These are phyloP conservation scores for Phrynosoma platyrhinos DNA, from an alignment of 2,113 vertebrate genomes.

Conservation along the genomic window DNA sequence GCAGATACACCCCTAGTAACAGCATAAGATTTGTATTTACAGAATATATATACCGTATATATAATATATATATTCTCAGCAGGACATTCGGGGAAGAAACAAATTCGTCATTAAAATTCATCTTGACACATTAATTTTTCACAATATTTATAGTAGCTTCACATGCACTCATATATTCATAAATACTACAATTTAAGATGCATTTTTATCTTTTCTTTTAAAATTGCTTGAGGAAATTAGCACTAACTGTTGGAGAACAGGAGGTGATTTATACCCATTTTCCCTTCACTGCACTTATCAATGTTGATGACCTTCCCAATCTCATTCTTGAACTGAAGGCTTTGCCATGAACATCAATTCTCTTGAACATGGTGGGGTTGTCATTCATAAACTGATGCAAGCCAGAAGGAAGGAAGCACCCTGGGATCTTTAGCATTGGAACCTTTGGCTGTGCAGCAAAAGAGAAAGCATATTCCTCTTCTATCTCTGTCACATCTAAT, in stretches of 20 bases:
- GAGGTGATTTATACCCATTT: constrained; percentile 5
- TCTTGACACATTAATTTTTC: constrained; percentile 16
- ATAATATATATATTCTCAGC: background rate
- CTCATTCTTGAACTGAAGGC: background rate
- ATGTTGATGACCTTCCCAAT: background rate
- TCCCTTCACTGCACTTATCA: background rate
- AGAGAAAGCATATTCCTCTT: background rate
- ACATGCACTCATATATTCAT: constrained; percentile 10
- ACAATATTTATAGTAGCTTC: background rate
- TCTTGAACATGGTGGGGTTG: background rate
- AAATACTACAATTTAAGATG: constrained; percentile 19
- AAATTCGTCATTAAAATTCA: constrained; percentile 21
- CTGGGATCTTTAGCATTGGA: background rate
- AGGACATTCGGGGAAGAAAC: constrained; percentile 12
- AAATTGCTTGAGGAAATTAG: constrained; percentile 7
- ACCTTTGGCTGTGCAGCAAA: background rate
- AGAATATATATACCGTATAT: no score
- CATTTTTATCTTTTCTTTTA: background rate
- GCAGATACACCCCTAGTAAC: background rate
- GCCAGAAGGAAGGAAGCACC: background rate
- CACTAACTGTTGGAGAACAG: background rate
- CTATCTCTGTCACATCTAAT: background rate
- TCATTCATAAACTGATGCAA: background rate
- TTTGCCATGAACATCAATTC: background rate
- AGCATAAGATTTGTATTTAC: background rate